Evolutionary conservation across 2,888 invertebrate genomes (phyloP).

Genomic region (Aphodius granarius): DNA sequence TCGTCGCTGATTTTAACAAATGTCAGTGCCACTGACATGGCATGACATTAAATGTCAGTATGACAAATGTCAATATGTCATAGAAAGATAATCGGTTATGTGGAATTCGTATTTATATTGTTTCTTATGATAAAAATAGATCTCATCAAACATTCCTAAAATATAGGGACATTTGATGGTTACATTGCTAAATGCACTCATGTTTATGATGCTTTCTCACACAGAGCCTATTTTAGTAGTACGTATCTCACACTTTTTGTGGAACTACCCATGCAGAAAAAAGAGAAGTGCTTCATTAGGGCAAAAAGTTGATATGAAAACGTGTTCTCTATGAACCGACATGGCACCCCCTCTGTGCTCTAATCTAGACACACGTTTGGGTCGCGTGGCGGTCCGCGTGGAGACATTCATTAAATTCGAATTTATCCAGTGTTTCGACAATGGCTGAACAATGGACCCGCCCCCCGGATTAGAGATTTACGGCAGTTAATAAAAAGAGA

Average conservation of each 20-base stretch:
- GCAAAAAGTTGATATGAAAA: background rate
- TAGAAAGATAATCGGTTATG: too few relatives aligned
- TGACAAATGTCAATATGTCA: too few relatives aligned
- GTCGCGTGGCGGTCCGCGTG: conserved; percentile 41
- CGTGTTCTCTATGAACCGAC: background rate
- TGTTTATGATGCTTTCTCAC: too few relatives aligned
- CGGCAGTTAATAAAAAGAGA: conserved; percentile 46
- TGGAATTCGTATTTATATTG: too few relatives aligned
- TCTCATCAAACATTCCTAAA: too few relatives aligned
- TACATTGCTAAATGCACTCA: too few relatives aligned
- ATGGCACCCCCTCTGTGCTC: background rate
- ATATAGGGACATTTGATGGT: too few relatives aligned
- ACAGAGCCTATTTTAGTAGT: background rate
- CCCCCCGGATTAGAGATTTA: conserved; percentile 47
- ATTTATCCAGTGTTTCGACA: conserved; percentile 44
- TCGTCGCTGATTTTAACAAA: too few relatives aligned
- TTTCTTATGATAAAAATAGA: too few relatives aligned
- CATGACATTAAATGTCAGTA: too few relatives aligned
- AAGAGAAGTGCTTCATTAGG: background rate
- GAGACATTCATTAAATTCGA: conserved; percentile 46
- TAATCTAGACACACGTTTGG: background rate
- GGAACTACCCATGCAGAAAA: background rate
- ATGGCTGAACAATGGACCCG: conserved; percentile 41
- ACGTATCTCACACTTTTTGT: background rate
- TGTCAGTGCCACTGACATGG: too few relatives aligned